Evolutionary conservation across 1,140 invertebrate species (phyloP), one percentile per base, ranked within the genome.

Genomic region (Temnothorax curvispinosus): DNA sequence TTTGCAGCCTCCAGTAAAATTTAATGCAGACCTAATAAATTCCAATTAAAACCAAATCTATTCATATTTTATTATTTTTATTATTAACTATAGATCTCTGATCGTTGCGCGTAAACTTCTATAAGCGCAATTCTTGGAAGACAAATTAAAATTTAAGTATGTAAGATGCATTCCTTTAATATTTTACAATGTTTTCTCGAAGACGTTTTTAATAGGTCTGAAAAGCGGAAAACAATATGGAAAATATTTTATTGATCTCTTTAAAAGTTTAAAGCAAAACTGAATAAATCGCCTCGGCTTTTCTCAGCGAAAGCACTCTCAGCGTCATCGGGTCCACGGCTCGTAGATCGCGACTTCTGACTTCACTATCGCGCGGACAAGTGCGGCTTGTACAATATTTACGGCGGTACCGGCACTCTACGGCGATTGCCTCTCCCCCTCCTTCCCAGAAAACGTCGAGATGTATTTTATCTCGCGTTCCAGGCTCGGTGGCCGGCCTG

Each of bases 351-450:
- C 27, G 54, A 32, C 44, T 38, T 18, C 54, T 47, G 80, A 47
- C 69, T 60, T 60, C 27, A 58, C 52, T 18, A 38, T 60, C 41
- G 65, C 41, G 38, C 80, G 54, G 41, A 84, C 54, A 62, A 84
- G 80, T 21, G 80, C 69, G 69, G 69, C 71, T 84, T 72, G 67
- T 75, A 9, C 69, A 84, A 84, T 84, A 84, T 84, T 84, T 84
- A 84, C 69, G 54, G 32, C 54, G 32, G 27, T 50, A 50, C 54
- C 56, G 69, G 80, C 80, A 84, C 80, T 84, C 54, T 84, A 62
- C 54, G 80, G 13, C 80, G 69, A 84, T 84, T 84, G 80, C 80
- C 56, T 81, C 50, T 11, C 27, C 9, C 41, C 15, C 38, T 56
- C 54, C 67, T 74, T 47, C 35, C 1, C 27, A 27, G 21, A 38